Evolutionary conservation across 2,888 invertebrate species (phyloP).

Genomic region (Mesorhabditis belari): DNA sequence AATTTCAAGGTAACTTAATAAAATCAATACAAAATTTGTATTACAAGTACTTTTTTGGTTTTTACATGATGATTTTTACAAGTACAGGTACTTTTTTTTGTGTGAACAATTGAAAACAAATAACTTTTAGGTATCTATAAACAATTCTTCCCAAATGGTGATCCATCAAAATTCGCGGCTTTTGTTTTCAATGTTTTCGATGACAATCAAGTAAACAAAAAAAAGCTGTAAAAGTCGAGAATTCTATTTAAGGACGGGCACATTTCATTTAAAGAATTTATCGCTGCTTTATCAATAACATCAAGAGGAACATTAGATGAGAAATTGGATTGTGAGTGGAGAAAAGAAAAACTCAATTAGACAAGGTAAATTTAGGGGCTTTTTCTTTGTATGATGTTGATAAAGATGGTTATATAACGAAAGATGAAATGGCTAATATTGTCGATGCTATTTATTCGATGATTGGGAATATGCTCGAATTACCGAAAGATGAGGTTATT

Average conservation of each 20-base stretch:
- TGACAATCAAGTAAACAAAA: constrained; percentile 77
- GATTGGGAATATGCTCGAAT: constrained; percentile 57
- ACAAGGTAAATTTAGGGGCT: constrained; percentile 54
- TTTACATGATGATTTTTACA: constrained; percentile 6
- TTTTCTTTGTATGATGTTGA: constrained; percentile 58
- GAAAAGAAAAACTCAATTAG: not conserved
- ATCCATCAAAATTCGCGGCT: constrained; percentile 95
- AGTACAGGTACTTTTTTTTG: not conserved
- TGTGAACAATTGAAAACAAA: constrained; percentile 60
- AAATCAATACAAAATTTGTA: constrained; percentile 2
- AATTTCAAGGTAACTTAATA: constrained; percentile 39
- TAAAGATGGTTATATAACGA: constrained; percentile 58
- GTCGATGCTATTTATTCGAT: constrained; percentile 49
- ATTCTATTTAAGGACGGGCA: constrained; percentile 38
- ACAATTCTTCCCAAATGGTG: constrained; percentile 98
- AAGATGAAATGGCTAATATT: constrained; percentile 46
- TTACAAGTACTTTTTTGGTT: not conserved
- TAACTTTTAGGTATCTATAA: constrained; percentile 66
- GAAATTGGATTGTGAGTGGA: constrained; percentile 50
- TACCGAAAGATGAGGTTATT: constrained; percentile 56
- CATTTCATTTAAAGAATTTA: constrained; percentile 51
- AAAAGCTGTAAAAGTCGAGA: not conserved
- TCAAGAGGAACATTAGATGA: constrained; percentile 53
- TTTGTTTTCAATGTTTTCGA: constrained; percentile 97
- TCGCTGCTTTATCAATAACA: constrained; percentile 52